These are phyloP conservation scores for Cordilura impudica DNA, from an alignment of 2,888 invertebrate species.

Conservation along the genomic window DNA sequence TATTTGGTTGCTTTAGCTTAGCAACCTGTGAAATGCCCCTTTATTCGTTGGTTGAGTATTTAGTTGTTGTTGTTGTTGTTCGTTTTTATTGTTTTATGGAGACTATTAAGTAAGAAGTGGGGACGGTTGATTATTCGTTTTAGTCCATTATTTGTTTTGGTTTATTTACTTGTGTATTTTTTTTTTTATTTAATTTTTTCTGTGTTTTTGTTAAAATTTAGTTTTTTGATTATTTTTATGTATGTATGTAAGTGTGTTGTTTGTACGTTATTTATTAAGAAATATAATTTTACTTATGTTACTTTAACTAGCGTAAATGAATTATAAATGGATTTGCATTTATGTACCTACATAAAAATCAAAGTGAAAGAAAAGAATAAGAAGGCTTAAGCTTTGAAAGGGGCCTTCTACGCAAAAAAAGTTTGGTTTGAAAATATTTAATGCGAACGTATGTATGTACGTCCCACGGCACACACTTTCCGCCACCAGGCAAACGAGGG, in stretches of 20 bases:
- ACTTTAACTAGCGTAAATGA: conserved; percentile 7
- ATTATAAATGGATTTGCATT: not conserved
- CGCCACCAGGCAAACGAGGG: too few relatives aligned
- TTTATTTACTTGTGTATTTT: conserved; percentile 8
- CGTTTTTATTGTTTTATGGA: not conserved
- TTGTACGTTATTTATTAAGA: conserved; percentile 33
- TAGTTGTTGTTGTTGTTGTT: not conserved
- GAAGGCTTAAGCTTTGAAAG: not conserved
- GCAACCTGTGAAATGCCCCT: conserved; percentile 47
- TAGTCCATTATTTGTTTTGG: conserved; percentile 31
- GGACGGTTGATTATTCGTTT: not conserved
- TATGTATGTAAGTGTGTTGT: too few relatives aligned
- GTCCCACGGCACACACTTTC: too few relatives aligned
- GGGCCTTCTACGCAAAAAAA: too few relatives aligned
- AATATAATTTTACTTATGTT: conserved; percentile 17
- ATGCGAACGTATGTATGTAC: too few relatives aligned
- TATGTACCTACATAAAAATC: not conserved
- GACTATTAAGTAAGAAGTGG: not conserved
- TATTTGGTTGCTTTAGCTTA: not conserved
- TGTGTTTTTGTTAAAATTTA: not conserved
- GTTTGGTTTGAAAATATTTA: too few relatives aligned
- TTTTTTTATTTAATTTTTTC: not conserved
- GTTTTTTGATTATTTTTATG: not conserved
- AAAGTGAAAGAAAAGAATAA: not conserved
- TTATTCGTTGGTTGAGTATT: conserved; percentile 3